Evolutionary conservation across 1,140 invertebrate species (phyloP), one percentile per base, ranked within the genome.

Genomic region (Latrodectus geometricus): DNA sequence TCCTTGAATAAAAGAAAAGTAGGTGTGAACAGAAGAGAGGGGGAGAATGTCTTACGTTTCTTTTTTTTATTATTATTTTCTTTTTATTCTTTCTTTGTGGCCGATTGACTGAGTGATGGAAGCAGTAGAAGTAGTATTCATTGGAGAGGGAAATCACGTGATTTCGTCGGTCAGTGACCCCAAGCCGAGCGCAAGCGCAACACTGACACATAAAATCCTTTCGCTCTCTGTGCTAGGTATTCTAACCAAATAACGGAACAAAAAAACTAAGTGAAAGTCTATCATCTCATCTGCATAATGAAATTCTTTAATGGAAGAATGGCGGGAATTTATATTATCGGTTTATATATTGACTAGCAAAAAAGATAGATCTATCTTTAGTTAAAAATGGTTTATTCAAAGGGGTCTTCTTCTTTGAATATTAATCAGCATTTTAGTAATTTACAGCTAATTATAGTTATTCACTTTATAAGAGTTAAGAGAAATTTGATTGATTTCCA

Each of bases 131-230:
- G 65, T 66, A 76, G 35, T 35, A 35, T 35, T 35, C 35, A 35
- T 35, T 35, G 35, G 68, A 11, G 52, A 9, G 68, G 50, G 74
- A 76, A 49, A 49, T 86, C 83, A 86, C 83, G 83, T 86, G 83
- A 86, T 74, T 69, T 48, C 8, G 35, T 48, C 74, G 75, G 83
- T 86, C 74, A 86, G 50, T 72, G 74, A 77, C 83, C 75, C 68
- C 48, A 8, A 11, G 14, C 17, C 15, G 66, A 83, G 70, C 80
- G 80, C 82, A 77, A 20, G 74, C 83, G 83, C 83, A 86, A 72
- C 83, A 86, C 83, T 86, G 83, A 86, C 83, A 86, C 83, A 86
- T 75, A 86, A 86, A 86, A 77, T 78, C 49, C 56, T 17, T 84
- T 83, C 54, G 35, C 35, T 61, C 54, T 74, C 80, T 83, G 70